Conservation (phyloP, 2,797 vertebrate species). For the Coregonus ussuriensis region DNA sequence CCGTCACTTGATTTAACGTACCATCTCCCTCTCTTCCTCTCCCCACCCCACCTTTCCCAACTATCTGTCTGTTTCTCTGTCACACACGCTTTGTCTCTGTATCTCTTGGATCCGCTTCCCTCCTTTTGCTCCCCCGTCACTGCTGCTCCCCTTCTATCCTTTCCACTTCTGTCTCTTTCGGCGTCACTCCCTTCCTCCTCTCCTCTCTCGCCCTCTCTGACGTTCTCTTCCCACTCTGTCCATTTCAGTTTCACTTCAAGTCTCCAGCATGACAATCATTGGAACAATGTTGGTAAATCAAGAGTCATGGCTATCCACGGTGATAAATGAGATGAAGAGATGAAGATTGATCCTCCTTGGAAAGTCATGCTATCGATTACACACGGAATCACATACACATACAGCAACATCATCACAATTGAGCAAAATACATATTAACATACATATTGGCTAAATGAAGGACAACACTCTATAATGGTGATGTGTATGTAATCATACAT, state of each 20-base stretch:
- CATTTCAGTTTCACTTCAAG: constrained; percentile 32
- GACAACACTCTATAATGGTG: neutral
- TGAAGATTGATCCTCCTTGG: constrained; percentile 52
- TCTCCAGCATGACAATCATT: constrained; percentile 45
- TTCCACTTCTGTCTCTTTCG: constrained; percentile 47
- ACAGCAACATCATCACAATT: constrained; percentile 28
- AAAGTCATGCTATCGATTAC: constrained; percentile 31
- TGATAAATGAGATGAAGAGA: constrained; percentile 27
- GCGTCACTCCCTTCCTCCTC: constrained; percentile 9
- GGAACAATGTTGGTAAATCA: constrained; percentile 55
- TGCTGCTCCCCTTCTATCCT: constrained; percentile 12
- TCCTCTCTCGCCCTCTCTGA: constrained; percentile 30
- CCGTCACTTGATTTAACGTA: constrained; percentile 59
- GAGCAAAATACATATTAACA: constrained; percentile 5
- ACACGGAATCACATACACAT: constrained; percentile 34
- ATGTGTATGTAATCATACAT: neutral
- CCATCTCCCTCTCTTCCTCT: constrained; percentile 18
- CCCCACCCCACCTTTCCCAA: constrained; percentile 33
- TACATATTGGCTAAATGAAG: neutral
- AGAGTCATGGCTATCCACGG: constrained; percentile 51
- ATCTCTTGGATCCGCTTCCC: neutral
- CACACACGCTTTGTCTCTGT: neutral
- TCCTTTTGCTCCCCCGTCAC: neutral
- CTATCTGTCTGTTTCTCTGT: constrained; percentile 49
- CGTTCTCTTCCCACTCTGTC: constrained; percentile 36